Evolutionary conservation across 2,888 invertebrate species (phyloP).

Genomic region (Chaetogeoica ovagalla): DNA sequence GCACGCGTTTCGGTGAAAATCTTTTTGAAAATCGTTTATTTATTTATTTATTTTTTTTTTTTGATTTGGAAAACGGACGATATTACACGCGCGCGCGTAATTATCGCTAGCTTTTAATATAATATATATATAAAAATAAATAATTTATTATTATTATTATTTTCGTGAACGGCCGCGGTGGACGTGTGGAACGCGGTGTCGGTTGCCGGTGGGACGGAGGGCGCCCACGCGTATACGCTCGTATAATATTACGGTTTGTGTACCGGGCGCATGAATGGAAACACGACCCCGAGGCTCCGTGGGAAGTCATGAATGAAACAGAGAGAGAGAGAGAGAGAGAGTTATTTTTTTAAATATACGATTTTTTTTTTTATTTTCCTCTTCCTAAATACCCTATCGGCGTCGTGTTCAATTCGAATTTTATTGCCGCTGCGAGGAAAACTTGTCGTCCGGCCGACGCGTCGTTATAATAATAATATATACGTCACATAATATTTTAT

Average conservation of each 20-base stretch:
- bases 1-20: too few species aligned
- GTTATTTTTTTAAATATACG: constrained; percentile 12
- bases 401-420: constrained; percentile 43
- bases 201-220: constrained; percentile 4
- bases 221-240: constrained; percentile 34
- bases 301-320: constrained; percentile 51
- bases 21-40: too few species aligned
- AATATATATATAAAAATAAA: background rate
- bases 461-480: background rate
- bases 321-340: constrained; percentile 4
- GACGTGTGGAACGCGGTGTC: background rate
- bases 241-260: constrained; percentile 7
- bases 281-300: constrained; percentile 50
- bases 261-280: constrained; percentile 43
- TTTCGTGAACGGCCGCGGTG: constrained; percentile 30
- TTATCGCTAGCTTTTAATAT: background rate
- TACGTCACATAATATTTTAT: too few species aligned
- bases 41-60: too few species aligned
- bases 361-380: constrained; percentile 17
- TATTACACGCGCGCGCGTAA: background rate
- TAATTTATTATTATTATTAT: constrained; percentile 21
- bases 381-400: constrained; percentile 8
- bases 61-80: too few species aligned
- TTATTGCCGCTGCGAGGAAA: constrained; percentile 44
- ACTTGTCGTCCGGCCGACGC: constrained; percentile 30